A percentile compares a stretch with the other conserved stretches of the same genome.
phyloP scores from a whole-genome alignment of 2,113 vertebrate genomes.

The Thermophis baileyi region DNA sequence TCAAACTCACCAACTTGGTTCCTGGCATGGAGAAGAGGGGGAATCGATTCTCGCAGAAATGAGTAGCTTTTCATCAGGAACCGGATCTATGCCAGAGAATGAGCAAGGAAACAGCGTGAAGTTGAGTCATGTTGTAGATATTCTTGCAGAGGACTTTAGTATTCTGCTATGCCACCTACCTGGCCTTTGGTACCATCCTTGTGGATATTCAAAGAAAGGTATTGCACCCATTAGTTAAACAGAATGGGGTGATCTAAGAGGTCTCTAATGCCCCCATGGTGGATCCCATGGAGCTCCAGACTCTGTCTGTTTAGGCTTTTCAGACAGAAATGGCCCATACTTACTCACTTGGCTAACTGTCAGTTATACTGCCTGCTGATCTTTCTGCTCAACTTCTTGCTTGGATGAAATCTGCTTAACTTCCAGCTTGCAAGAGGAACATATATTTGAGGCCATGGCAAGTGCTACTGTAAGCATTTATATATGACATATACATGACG shows the following conservation, averaged over 20 bases:
- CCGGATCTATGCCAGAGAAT: conserved; percentile 54
- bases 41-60: too few relatives aligned
- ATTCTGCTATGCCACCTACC: too few relatives aligned
- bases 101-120: neutral
- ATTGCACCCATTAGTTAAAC: too few relatives aligned
- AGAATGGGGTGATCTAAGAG: too few relatives aligned
- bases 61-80: too few relatives aligned
- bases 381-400: neutral
- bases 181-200: too few relatives aligned
- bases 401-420: neutral
- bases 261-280: too few relatives aligned
- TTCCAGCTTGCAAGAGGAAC: neutral
- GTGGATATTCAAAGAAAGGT: too few relatives aligned
- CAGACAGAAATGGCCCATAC: neutral
- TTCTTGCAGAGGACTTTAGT: too few relatives aligned
- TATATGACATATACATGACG: neutral
- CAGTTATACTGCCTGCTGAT: neutral
- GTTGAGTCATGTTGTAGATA: neutral
- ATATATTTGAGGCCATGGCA: neutral
- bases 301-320: neutral
- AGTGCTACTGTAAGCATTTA: neutral
- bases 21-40: too few relatives aligned
- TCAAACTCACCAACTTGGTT: too few relatives aligned
- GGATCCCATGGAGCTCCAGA: too few relatives aligned
- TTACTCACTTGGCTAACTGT: neutral